phyloP scores from a whole-genome alignment of 2,888 invertebrate species.

The Eurytoma californica region DNA sequence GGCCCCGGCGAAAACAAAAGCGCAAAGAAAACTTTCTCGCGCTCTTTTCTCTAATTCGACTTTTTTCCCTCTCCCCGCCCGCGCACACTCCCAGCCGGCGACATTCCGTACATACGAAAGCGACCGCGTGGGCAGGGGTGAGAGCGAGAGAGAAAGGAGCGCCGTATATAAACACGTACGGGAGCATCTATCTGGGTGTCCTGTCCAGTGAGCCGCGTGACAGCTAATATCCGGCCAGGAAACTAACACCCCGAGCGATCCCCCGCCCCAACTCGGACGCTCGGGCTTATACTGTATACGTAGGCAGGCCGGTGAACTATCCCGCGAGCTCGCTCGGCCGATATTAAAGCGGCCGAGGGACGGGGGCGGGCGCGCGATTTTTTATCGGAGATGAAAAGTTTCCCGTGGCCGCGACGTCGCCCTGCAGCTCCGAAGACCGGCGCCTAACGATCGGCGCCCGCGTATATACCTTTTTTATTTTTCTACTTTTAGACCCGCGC shows the following conservation, averaged over 20 bases:
- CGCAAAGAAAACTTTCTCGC: constrained; percentile 12
- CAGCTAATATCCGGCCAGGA: constrained; percentile 75
- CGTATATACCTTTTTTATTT: background rate
- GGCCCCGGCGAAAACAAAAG: background rate
- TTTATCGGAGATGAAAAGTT: constrained; percentile 36
- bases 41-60: constrained; percentile 29
- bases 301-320: background rate
- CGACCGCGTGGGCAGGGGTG: background rate
- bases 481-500: background rate
- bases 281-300: background rate
- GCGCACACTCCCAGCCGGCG: background rate
- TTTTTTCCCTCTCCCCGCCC: background rate
- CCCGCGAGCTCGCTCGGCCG: background rate
- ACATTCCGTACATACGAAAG: background rate
- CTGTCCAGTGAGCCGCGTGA: constrained; percentile 74
- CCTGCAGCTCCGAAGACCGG: background rate
- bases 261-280: constrained; percentile 17
- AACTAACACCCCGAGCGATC: constrained; percentile 69
- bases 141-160: background rate
- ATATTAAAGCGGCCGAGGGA: constrained; percentile 31
- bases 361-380: background rate
- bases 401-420: background rate
- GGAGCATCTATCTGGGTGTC: constrained; percentile 60
- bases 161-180: background rate
- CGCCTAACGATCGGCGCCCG: constrained; percentile 24